Evolutionary conservation across 2,888 invertebrate species (phyloP).

Genomic region (Podabrus alpinus): DNA sequence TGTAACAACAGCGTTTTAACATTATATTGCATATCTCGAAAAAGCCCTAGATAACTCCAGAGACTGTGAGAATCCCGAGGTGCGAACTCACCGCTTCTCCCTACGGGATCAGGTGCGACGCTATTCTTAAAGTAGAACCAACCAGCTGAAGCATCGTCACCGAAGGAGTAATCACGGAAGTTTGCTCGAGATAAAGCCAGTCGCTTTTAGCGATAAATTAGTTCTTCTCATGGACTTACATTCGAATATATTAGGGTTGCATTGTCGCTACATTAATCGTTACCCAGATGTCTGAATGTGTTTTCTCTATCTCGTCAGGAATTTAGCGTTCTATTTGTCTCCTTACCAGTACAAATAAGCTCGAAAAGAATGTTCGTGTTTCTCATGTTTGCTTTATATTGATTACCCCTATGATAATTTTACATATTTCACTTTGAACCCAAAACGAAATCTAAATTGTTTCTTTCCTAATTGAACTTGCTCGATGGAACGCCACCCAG

Average conservation of each 20-base stretch:
- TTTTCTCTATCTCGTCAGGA: constrained; percentile 37
- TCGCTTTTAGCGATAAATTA: constrained; percentile 42
- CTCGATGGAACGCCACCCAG: not conserved
- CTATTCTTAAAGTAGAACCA: constrained; percentile 43
- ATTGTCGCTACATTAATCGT: constrained; percentile 48
- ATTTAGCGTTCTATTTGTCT: constrained; percentile 24
- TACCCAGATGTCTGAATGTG: constrained; percentile 40
- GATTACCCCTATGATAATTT: constrained; percentile 15
- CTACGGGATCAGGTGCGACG: constrained; percentile 42
- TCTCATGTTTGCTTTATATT: constrained; percentile 8
- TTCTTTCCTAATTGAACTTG: not conserved
- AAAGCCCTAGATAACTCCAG: constrained; percentile 23
- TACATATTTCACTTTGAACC: not conserved
- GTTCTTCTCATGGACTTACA: constrained; percentile 38
- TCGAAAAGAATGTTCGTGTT: constrained; percentile 8
- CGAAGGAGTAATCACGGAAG: constrained; percentile 37
- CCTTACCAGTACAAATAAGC: constrained; percentile 14
- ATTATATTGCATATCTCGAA: constrained; percentile 24
- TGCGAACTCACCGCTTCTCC: constrained; percentile 33
- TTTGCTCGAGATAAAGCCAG: constrained; percentile 22
- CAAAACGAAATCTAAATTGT: not conserved
- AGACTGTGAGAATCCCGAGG: constrained; percentile 30
- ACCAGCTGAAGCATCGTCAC: constrained; percentile 39
- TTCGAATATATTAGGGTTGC: constrained; percentile 47
- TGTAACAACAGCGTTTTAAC: constrained; percentile 22